phyloP scores from a whole-genome alignment of 2,888 invertebrate genomes.

The Ligdia adustata region DNA sequence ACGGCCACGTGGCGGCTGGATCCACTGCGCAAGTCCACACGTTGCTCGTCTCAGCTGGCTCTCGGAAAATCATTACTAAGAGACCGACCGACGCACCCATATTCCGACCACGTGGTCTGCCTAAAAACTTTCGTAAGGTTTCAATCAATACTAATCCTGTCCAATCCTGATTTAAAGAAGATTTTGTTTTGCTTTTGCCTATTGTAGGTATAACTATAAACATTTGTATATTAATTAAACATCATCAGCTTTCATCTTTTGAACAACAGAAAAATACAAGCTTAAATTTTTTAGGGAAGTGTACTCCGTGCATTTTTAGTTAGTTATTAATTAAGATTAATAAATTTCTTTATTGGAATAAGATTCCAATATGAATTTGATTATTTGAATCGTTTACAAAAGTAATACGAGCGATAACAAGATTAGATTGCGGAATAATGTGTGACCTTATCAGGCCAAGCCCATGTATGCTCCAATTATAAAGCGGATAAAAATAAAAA shows the following conservation, averaged over 20 bases:
- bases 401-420: constrained; percentile 20
- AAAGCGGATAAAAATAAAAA: constrained; percentile 9
- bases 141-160: constrained; percentile 15
- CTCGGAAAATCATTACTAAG: constrained; percentile 77
- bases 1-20: constrained; percentile 64
- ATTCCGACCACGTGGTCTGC: constrained; percentile 54
- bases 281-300: too few relatives aligned
- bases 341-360: too few relatives aligned
- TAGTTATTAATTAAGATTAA: too few relatives aligned
- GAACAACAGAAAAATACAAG: too few relatives aligned
- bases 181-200: too few relatives aligned
- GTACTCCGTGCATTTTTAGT: too few relatives aligned
- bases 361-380: too few relatives aligned
- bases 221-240: too few relatives aligned
- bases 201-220: too few relatives aligned
- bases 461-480: constrained; percentile 46
- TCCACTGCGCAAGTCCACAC: constrained; percentile 68
- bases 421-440: constrained; percentile 44
- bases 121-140: constrained; percentile 31
- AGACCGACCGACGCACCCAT: constrained; percentile 49
- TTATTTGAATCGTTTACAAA: constrained; percentile 14
- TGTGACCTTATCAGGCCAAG: constrained; percentile 38
- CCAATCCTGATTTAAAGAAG: too few relatives aligned
- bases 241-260: too few relatives aligned
- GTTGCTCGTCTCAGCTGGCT: constrained; percentile 69